Conservation (phyloP, 2,113 vertebrate genomes). For the Eptesicus fuscus region DNA sequence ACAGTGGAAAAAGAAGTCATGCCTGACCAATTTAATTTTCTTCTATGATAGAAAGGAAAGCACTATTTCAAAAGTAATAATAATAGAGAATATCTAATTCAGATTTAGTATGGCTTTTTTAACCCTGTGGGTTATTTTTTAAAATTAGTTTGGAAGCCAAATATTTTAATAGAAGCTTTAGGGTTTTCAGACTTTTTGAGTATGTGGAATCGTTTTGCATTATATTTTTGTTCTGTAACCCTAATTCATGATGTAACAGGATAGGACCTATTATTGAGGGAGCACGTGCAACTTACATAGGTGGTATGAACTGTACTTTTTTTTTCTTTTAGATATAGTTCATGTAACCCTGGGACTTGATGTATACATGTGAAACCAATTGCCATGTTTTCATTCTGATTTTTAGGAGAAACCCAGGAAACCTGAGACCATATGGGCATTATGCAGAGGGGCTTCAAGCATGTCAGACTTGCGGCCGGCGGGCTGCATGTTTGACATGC, state of each 20-base stretch:
- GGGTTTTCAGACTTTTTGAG: neutral
- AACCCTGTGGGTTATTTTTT: neutral
- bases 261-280: neutral
- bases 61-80: neutral
- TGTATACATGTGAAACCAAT: neutral
- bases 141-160: slow-evolving; percentile 37
- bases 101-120: neutral
- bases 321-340: neutral
- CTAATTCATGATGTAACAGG: neutral
- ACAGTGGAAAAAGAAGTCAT: slow-evolving; percentile 37
- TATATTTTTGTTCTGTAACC: slow-evolving; percentile 12
- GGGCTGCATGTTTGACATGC: too few relatives aligned
- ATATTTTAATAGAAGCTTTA: slow-evolving; percentile 34
- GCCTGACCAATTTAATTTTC: slow-evolving; percentile 35
- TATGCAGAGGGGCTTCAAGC: neutral
- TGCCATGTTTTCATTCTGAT: neutral
- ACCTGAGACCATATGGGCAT: neutral
- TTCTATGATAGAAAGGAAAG: slow-evolving; percentile 14
- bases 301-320: neutral
- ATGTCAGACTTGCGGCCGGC: too few relatives aligned
- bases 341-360: neutral
- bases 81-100: slow-evolving; percentile 29
- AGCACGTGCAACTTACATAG: neutral
- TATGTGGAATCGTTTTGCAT: neutral
- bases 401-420: neutral